phyloP scores from a whole-genome alignment of 2,888 invertebrate genomes.

The Elaeidobius kamerunicus region DNA sequence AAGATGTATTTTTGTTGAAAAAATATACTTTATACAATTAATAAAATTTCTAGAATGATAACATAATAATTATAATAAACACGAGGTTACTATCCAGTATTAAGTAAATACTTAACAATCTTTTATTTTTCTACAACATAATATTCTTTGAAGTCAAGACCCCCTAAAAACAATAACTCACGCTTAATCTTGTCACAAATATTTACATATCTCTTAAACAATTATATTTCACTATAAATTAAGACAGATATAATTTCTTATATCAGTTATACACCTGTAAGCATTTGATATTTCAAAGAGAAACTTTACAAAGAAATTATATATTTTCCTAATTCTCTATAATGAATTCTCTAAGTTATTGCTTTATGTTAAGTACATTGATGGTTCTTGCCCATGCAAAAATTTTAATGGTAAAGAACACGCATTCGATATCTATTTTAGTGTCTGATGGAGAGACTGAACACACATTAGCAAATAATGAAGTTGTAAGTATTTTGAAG shows the following conservation, averaged over 20 bases:
- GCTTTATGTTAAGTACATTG: slow-evolving; percentile 5
- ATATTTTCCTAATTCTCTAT: not conserved
- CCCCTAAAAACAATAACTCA: not conserved
- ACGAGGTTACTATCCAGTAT: no score
- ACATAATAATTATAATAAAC: no score
- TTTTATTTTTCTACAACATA: no score
- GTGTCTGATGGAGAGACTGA: slow-evolving; percentile 11
- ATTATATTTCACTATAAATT: slow-evolving; percentile 10
- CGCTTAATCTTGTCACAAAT: slow-evolving; percentile 6
- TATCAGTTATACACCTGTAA: no score
- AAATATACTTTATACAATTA: no score
- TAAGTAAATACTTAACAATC: no score
- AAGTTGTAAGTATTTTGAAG: slow-evolving; percentile 19
- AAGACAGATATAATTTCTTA: no score
- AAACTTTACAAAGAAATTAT: no score
- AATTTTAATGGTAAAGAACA: slow-evolving; percentile 16
- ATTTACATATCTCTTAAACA: no score
- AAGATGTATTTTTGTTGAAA: no score
- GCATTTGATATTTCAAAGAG: not conserved
- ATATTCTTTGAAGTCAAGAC: not conserved
- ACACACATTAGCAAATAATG: slow-evolving; percentile 2
- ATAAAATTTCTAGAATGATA: no score
- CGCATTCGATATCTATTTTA: slow-evolving; percentile 1
- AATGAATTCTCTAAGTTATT: slow-evolving; percentile 8
- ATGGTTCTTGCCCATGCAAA: slow-evolving; percentile 9